Base-by-base conservation (phyloP, 2,888 invertebrate genomes). In the Sinhomidia bicolor region DNA sequence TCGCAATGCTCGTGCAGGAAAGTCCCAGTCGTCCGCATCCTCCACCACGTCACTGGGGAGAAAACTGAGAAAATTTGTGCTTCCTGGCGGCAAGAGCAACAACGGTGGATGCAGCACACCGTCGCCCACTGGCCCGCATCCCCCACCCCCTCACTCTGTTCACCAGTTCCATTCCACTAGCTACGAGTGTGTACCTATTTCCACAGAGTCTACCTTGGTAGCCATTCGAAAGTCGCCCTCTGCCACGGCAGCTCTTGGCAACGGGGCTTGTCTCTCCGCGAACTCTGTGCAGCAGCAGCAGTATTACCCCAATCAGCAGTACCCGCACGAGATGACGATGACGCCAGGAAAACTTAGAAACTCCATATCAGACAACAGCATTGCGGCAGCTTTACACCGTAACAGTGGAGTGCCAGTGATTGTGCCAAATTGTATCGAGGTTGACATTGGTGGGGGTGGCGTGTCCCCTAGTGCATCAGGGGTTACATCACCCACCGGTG, bases 281-380 rank as follows among this genome's bases (percentile, higher is more conserved):
- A 17, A 17, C 26, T 68, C 68, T 9, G 26, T 7, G 12, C 41
- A 26, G 29, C 26, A 29, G 79, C n/a, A 57, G 5, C 84, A 81
- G 26, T 85, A 85, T 57, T 85, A 78, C 26, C 17, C 57, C 14
- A 79, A 36, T 9, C 85, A 51, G 12, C 74, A 47, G 17, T 80
- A 68, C 41, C 41, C 83, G 10, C 76, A 62, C 23, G 47, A 68
- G 3, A 36, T 68, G 32, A 68, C 41, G 36, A 68, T 68, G 68
- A 20, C 36, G 2, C 68, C 62, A 4, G 65, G 80, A 7, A 71
- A 90, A 85, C 89, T 92, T 57, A 91, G 92, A 3, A 91, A 87
- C 76, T 92, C 91, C 47, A 85, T 92, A 26, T 92, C 92, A 23
- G 92, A 92, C 81, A 92, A 92, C 85, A 91, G 91, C 57, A 92